phyloP scores from a whole-genome alignment of 2,113 vertebrate species.

The Haplochromis vanheusdeni region DNA sequence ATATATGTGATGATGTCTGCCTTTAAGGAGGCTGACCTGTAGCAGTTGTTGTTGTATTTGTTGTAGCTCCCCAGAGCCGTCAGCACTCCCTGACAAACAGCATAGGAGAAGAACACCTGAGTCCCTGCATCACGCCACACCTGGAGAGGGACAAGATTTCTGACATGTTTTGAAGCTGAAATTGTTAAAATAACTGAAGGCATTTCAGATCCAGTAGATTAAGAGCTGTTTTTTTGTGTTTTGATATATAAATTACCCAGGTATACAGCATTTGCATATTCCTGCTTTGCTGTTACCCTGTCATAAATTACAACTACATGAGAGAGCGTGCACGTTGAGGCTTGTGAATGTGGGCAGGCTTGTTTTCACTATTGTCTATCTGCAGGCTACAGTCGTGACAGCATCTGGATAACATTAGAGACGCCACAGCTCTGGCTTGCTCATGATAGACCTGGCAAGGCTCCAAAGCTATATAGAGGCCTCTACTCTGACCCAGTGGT shows the following conservation, averaged over 20 bases:
- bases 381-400: background rate
- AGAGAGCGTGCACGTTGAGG: background rate
- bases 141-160: conserved; percentile 55
- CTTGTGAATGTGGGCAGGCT: background rate
- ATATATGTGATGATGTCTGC: background rate
- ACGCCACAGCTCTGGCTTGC: background rate
- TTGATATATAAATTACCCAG: background rate
- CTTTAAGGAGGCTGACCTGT: conserved; percentile 70
- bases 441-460: background rate
- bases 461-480: background rate
- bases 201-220: background rate
- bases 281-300: background rate
- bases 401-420: conserved; percentile 48
- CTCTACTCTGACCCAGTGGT: background rate
- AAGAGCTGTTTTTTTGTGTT: background rate
- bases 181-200: background rate
- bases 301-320: background rate
- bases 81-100: conserved; percentile 83
- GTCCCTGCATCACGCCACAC: conserved; percentile 86
- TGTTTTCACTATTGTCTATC: background rate
- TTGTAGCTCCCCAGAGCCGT: conserved; percentile 92
- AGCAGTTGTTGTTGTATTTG: conserved; percentile 89
- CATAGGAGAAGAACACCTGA: conserved; percentile 87
- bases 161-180: background rate
- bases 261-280: background rate